These are phyloP conservation scores for Brachyptera risi DNA, from an alignment of 2,888 invertebrate species.

Conservation along the genomic window DNA sequence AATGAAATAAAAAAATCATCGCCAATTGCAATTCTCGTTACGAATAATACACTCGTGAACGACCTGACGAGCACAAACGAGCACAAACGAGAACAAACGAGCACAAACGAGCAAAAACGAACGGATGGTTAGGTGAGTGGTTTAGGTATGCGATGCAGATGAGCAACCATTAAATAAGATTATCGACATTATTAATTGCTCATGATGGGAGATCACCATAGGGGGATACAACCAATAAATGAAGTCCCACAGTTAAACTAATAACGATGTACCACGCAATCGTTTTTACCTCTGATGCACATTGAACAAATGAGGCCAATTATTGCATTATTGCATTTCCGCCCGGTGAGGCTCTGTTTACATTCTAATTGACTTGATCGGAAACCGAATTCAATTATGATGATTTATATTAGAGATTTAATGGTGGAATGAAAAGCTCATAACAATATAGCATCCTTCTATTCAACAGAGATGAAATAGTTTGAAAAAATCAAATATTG, in stretches of 20 bases:
- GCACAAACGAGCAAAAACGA: too few relatives aligned
- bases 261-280: conserved; percentile 4
- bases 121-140: too few relatives aligned
- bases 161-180: conserved; percentile 31
- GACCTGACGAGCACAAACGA: not conserved
- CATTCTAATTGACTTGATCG: not conserved
- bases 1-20: conserved; percentile 24
- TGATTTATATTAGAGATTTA: too few relatives aligned
- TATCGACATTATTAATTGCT: conserved; percentile 31
- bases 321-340: not conserved
- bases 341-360: not conserved
- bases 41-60: too few relatives aligned
- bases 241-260: conserved; percentile 16
- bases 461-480: too few relatives aligned
- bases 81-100: not conserved
- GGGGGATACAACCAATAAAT: conserved; percentile 29
- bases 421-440: too few relatives aligned
- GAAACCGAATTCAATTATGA: conserved; percentile 19
- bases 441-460: too few relatives aligned
- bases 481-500: too few relatives aligned
- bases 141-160: conserved; percentile 20
- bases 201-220: conserved; percentile 26
- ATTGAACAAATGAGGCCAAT: too few relatives aligned
- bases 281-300: too few relatives aligned
- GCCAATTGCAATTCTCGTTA: not conserved